These are phyloP conservation scores for Rapana venosa DNA, from an alignment of 2,888 invertebrate genomes.

Conservation along the genomic window DNA sequence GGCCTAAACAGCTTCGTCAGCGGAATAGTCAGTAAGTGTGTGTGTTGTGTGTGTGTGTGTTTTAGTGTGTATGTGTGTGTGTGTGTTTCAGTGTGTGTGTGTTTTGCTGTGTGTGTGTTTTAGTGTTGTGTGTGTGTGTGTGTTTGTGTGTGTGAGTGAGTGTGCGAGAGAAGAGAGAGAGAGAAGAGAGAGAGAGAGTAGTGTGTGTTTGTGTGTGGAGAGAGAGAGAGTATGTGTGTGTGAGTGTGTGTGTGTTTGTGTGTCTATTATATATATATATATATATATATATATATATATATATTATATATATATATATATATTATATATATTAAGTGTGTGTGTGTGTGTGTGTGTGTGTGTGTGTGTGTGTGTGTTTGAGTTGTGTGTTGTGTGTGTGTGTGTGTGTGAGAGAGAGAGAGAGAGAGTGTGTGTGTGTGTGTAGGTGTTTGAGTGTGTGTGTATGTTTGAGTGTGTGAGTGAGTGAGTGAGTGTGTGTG, in stretches of 20 bases:
- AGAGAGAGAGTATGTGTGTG: background rate
- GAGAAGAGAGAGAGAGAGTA: background rate
- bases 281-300: no score
- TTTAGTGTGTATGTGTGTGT: background rate
- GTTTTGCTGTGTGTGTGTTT: no score
- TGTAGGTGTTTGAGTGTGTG: background rate
- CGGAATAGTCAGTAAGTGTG: background rate
- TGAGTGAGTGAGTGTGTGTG: background rate
- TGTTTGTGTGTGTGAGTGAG: background rate
- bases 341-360: background rate
- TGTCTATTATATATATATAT: no score
- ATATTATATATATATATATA: no score
- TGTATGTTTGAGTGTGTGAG: background rate
- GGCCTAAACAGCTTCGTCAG: background rate
- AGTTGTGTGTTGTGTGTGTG: background rate
- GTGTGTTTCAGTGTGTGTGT: background rate
- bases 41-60: background rate
- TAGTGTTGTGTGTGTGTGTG: background rate
- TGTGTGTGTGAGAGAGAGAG: no score
- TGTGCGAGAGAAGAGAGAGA: background rate
- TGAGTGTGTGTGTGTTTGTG: background rate
- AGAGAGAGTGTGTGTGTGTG: no score
- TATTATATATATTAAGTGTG: no score
- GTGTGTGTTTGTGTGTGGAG: no score
- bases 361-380: background rate